Conservation (phyloP, 1,140 invertebrate species). For the Cotesia typhae region DNA sequence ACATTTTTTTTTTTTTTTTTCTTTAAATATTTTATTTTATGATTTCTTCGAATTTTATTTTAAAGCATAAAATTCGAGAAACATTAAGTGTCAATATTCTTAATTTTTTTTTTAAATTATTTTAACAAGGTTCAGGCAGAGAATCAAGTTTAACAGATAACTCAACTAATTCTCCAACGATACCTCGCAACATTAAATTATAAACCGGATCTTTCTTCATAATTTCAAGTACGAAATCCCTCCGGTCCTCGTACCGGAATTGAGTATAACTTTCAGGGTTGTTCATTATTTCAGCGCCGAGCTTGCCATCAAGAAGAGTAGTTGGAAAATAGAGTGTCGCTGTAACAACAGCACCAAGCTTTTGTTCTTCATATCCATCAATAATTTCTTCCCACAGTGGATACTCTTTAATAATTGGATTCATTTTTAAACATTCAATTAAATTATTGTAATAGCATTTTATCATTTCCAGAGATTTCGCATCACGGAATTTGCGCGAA, state of each 20-base stretch:
- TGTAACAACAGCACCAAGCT: slow-evolving; percentile 49
- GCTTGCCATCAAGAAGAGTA: slow-evolving; percentile 51
- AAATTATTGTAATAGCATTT: slow-evolving; percentile 56
- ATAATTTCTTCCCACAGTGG: slow-evolving; percentile 54
- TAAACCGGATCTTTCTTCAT: slow-evolving; percentile 51
- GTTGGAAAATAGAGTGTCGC: slow-evolving; percentile 53
- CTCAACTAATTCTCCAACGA: slow-evolving; percentile 53
- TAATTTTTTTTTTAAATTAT: neutral
- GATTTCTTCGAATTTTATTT: too few species aligned
- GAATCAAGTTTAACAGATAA: slow-evolving; percentile 30
- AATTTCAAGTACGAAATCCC: slow-evolving; percentile 39
- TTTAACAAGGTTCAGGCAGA: slow-evolving; percentile 6
- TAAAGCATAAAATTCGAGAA: too few species aligned
- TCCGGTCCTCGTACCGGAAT: slow-evolving; percentile 49
- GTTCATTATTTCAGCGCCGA: slow-evolving; percentile 40
- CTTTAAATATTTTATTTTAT: too few species aligned
- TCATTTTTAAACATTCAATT: slow-evolving; percentile 37
- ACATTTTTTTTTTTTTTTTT: too few species aligned
- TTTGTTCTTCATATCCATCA: slow-evolving; percentile 54
- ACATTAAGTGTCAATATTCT: too few species aligned
- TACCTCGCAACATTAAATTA: slow-evolving; percentile 47
- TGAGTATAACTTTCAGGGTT: slow-evolving; percentile 45
- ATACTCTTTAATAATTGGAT: slow-evolving; percentile 28
- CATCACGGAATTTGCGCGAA: slow-evolving; percentile 48
- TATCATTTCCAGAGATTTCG: slow-evolving; percentile 50